Evolutionary conservation across 2,797 vertebrate species (phyloP), one percentile per base, ranked within the genome.

Genomic region (Dryobates pubescens): DNA sequence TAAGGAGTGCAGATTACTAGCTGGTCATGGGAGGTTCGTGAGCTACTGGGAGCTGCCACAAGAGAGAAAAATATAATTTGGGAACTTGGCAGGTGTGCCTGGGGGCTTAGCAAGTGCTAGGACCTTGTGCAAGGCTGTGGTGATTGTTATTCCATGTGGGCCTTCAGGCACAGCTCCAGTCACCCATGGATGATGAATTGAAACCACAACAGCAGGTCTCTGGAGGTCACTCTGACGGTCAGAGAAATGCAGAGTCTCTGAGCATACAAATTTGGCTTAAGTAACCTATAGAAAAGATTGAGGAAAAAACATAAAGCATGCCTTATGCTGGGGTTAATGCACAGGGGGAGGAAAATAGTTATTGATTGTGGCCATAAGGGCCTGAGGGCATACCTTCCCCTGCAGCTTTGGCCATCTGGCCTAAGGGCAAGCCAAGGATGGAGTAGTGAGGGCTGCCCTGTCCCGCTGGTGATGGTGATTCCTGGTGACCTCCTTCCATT

Each of bases 141-240:
- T 26, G 43, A 54, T 43, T 5, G 9, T 13, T 53, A 56, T 62
- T 17, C 20, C 6, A 7, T 1, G 1, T 16, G 36, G 19, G 12
- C 13, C 53, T n/a, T 12, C 0, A 7, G 27, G 36, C 38, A 26
- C 26, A 49, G 19, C 32, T 41, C 57, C 19, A 4, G 13, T 22
- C 77, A 69, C 11, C 45, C 5, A 7, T 4, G 34, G 34, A 49
- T 3, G 1, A 13, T 13, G 34, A 72, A 15, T n/a, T 62, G 51
- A 54, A 76, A 34, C 6, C 4, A 13, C 23, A n/a, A 17, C 15
- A 58, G 29, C 13, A n/a, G 29, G 26, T 41, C 56, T 15, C 23
- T 7, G 8, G 13, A 13, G 6, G 9, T 38, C 4, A 4, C 26
- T 56, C 0, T 1, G 23, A 4, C 14, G 8, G 14, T n/a, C 47